Conservation (phyloP, 2,113 vertebrate genomes). For the Cebus imitator region DNA sequence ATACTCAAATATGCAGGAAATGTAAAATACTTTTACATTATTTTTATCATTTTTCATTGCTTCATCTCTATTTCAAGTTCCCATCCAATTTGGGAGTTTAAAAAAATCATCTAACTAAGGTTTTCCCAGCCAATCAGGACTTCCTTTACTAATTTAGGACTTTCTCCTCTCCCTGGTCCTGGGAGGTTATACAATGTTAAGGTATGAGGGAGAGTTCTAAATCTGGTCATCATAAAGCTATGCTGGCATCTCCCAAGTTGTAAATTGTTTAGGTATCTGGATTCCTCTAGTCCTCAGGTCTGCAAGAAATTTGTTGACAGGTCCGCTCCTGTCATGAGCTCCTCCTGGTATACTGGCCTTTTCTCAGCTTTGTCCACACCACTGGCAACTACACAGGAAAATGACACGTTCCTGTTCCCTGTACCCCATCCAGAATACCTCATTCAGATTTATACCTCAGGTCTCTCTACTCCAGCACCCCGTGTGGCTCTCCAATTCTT, state of each 20-base stretch:
- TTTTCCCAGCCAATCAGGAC: not conserved
- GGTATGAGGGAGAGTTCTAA: not conserved
- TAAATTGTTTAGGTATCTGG: not conserved
- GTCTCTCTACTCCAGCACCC: not conserved
- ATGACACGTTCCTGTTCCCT: not conserved
- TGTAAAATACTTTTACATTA: not conserved
- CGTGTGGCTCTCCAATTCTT: not conserved
- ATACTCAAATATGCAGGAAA: not conserved
- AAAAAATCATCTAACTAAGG: not conserved
- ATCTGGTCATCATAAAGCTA: not conserved
- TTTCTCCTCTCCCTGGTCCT: not conserved
- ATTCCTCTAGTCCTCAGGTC: not conserved
- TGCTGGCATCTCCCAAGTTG: not conserved
- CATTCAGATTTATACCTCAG: not conserved
- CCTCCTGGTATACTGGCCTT: not conserved
- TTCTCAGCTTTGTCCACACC: not conserved
- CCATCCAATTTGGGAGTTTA: not conserved
- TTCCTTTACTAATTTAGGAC: not conserved
- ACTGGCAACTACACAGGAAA: not conserved
- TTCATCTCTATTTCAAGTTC: conserved; percentile 46
- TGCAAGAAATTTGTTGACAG: not conserved
- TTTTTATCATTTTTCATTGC: not conserved
- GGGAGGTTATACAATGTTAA: not conserved
- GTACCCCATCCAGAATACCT: not conserved
- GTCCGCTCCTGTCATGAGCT: not conserved